Percentiles rank a stretch among this genome's conserved stretches.
These are phyloP conservation scores for Pseudomyrmex gracilis DNA, from an alignment of 1,140 invertebrate species.

Conservation along the genomic window DNA sequence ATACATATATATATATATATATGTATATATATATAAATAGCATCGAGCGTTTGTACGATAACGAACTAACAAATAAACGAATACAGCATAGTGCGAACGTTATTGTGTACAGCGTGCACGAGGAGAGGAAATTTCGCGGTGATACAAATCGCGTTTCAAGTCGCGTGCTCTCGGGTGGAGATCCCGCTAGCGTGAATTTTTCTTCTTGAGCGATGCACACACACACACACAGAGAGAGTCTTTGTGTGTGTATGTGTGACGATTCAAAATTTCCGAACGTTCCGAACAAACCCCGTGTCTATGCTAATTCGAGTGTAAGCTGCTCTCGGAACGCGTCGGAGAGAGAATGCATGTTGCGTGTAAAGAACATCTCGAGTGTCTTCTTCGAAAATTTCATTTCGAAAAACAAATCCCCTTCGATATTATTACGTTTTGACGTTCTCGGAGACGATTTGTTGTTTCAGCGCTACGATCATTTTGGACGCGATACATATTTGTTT, in stretches of 20 bases:
- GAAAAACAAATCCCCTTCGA: neutral
- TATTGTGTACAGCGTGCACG: neutral
- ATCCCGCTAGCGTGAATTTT: slow-evolving; percentile 20
- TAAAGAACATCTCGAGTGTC: no score
- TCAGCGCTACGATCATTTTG: slow-evolving; percentile 17
- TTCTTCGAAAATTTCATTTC: no score
- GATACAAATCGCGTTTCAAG: neutral
- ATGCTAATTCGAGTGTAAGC: no score
- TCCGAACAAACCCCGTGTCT: no score
- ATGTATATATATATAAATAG: neutral
- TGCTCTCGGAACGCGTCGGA: no score
- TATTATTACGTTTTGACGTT: slow-evolving; percentile 26
- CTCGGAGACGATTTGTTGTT: slow-evolving; percentile 32
- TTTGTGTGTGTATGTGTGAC: no score
- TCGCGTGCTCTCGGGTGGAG: neutral
- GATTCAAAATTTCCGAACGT: no score
- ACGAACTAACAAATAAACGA: slow-evolving; percentile 24
- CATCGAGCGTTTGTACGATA: slow-evolving; percentile 36
- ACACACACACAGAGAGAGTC: neutral
- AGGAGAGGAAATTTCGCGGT: slow-evolving; percentile 29
- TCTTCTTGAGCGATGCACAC: neutral
- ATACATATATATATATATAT: slow-evolving; percentile 28
- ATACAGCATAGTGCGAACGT: neutral
- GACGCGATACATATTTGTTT: slow-evolving; percentile 16
- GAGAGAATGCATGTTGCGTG: no score